phyloP scores from a whole-genome alignment of 2,797 vertebrate genomes.

The Philypnodon macrostomus region DNA sequence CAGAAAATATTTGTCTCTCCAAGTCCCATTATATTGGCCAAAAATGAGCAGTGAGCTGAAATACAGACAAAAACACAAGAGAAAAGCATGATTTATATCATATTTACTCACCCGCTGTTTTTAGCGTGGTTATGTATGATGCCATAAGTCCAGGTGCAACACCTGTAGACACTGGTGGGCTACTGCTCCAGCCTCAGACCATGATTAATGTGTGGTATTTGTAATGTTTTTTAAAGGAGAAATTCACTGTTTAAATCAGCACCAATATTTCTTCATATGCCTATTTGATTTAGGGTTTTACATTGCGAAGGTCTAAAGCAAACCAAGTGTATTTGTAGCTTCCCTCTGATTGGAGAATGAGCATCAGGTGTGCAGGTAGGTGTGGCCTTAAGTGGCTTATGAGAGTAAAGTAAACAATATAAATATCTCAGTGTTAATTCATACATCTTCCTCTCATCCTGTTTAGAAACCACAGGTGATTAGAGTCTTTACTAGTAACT shows the following conservation, averaged over 20 bases:
- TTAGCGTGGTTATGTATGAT: not conserved
- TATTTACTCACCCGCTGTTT: not conserved
- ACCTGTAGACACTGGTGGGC: not conserved
- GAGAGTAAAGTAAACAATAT: too few species aligned
- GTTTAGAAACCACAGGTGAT: too few species aligned
- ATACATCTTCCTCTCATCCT: too few species aligned
- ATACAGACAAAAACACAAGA: not conserved
- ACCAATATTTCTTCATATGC: too few species aligned
- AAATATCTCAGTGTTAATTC: too few species aligned
- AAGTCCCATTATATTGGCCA: too few species aligned
- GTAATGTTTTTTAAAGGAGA: not conserved
- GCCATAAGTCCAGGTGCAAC: constrained; percentile 1
- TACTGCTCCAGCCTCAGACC: not conserved
- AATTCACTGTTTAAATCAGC: too few species aligned
- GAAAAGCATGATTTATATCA: not conserved
- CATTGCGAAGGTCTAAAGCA: not conserved
- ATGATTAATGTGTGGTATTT: not conserved
- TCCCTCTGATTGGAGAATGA: not conserved
- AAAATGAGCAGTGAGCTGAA: not conserved
- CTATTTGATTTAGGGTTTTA: too few species aligned
- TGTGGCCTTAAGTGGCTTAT: not conserved
- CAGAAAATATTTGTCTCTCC: too few species aligned
- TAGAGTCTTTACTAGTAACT: too few species aligned
- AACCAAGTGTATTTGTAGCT: not conserved
- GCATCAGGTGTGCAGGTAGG: not conserved